These are phyloP conservation scores for Edolisoma coerulescens DNA, from an alignment of 2,113 vertebrate genomes.

Conservation along the genomic window DNA sequence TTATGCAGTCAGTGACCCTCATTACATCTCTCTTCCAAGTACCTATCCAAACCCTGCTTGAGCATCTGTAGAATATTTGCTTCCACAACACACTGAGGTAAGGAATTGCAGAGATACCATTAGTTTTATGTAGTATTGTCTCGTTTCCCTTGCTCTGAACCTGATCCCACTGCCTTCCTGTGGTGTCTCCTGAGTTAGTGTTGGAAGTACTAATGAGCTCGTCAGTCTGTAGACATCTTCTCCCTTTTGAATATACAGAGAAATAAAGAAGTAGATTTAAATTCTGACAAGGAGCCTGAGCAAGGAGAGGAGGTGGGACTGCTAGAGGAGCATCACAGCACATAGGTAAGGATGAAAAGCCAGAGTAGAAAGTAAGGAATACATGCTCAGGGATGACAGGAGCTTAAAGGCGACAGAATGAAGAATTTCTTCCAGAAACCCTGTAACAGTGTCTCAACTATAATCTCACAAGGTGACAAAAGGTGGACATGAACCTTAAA, in stretches of 20 bases:
- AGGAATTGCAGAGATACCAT: neutral
- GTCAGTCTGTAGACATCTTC: fast-evolving
- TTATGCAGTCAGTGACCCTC: neutral
- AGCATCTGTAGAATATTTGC: neutral
- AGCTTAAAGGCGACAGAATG: neutral
- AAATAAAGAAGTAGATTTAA: neutral
- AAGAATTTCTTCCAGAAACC: neutral
- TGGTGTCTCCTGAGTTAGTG: neutral
- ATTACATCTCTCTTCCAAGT: neutral
- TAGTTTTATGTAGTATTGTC: neutral
- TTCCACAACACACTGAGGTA: neutral
- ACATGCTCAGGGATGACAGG: neutral
- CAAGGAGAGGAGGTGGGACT: neutral
- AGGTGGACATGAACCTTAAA: neutral
- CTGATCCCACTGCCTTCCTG: neutral
- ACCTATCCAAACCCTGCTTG: neutral
- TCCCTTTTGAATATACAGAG: neutral
- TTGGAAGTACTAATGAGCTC: neutral
- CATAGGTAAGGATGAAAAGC: neutral
- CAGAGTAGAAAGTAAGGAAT: neutral
- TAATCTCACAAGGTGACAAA: neutral
- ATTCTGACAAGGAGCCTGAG: neutral
- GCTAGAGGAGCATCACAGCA: neutral
- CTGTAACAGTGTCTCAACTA: neutral
- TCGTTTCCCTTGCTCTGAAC: neutral